Conservation (phyloP, 2,888 invertebrate species). For the Andricus quercusramuli region DNA sequence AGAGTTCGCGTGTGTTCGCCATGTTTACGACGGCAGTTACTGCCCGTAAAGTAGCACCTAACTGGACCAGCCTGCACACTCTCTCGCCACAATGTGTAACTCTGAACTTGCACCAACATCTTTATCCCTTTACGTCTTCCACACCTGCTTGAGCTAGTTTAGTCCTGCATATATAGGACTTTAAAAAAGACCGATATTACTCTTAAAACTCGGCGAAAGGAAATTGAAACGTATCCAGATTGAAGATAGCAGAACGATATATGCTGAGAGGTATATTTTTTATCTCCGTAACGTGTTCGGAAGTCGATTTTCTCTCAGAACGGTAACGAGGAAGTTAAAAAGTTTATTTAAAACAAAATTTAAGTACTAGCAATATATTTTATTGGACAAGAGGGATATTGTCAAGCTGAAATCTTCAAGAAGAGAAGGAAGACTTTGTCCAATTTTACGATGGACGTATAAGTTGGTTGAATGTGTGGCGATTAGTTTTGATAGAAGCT, state of each 20-base stretch:
- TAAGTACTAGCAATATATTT: background rate
- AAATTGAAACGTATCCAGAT: conserved; percentile 37
- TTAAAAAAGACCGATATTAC: conserved; percentile 35
- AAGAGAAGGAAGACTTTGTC: no score
- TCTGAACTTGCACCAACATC: conserved; percentile 29
- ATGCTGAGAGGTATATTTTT: background rate
- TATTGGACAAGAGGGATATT: background rate
- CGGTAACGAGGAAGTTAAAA: background rate
- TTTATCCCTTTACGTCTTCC: conserved; percentile 28
- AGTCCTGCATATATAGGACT: conserved; percentile 23
- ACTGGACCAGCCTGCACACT: conserved; percentile 63
- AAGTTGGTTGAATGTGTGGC: no score
- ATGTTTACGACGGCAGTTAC: conserved; percentile 68
- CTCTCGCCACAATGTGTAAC: conserved; percentile 37
- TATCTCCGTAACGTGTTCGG: conserved; percentile 1
- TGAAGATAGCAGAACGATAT: conserved; percentile 20
- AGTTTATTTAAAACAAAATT: background rate
- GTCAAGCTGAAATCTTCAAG: no score
- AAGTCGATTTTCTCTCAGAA: background rate
- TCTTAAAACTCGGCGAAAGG: conserved; percentile 25
- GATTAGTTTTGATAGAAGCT: background rate
- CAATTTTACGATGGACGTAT: no score
- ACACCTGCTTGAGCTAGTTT: conserved; percentile 29
- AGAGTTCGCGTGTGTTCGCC: conserved; percentile 59
- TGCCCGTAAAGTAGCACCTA: conserved; percentile 71